Base-by-base conservation (phyloP, 2,888 invertebrate species). In the Stratiomys singularior region DNA sequence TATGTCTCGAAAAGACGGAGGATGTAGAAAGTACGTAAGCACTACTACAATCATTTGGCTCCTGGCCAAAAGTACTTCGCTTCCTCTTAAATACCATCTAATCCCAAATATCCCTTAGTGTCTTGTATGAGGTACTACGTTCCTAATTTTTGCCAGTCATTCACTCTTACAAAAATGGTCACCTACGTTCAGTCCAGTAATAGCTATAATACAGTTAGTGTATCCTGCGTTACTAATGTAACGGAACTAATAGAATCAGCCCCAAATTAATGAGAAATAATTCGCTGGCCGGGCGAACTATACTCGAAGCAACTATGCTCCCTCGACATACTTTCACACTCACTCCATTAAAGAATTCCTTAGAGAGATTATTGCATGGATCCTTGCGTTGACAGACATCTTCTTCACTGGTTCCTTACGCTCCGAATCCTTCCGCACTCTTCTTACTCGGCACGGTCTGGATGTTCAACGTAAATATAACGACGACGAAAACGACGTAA, bases 241-340 rank as follows among this genome's bases (percentile, higher is more conserved):
- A 74, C 30, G 74, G 58, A 74, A 74, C 74, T 74, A 74, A 74
- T 74, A 60, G 74, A 74, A 74, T 74, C 60, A 74, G 60, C 74
- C 74, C 37, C 58, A 37, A 74, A 74, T 60, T 74, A 74, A 74
- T 74, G 74, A 74, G 58, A 74, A 56, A 72, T 72, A 21, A 30
- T 72, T 56, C 56, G 56, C 1, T 28, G 56, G 28, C 52, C 21
- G 56, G 27, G 28, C 71, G 3, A 37, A 66, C 37, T 66, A 66
- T 66, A 37, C 37, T 37, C 66, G 37, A 11, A 5, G 30, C 1
- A 30, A 30, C 27, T 52, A 13, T 15, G 15, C 18, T n/a, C 66
- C 18, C 27, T 15, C 21, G 13, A 18, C 37, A 66, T 30, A 37
- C 37, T 66, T 66, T 66, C 66, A 18, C 66, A 66, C 66, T 37